phyloP scores from a whole-genome alignment of 2,888 invertebrate genomes.

The Myopa tessellatipennis region DNA sequence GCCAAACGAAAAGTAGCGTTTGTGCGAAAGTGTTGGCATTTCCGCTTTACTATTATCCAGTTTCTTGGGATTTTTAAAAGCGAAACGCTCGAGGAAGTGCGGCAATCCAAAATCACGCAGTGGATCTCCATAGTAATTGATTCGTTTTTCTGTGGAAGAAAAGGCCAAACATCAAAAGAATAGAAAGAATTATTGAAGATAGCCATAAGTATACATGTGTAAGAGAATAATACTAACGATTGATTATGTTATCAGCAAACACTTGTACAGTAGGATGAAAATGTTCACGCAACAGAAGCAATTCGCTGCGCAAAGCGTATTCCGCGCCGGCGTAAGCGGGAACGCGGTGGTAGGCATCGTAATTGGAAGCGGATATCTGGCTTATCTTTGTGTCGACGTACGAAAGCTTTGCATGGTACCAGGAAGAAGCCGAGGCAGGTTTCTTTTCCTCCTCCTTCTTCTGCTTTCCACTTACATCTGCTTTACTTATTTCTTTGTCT shows the following conservation, averaged over 20 bases:
- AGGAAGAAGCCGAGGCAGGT: constrained; percentile 55
- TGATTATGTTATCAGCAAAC: constrained; percentile 83
- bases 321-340: constrained; percentile 86
- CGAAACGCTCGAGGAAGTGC: constrained; percentile 93
- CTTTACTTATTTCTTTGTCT: constrained; percentile 12
- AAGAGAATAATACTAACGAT: constrained; percentile 72
- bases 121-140: constrained; percentile 92
- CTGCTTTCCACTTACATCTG: not conserved
- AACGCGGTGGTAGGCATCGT: constrained; percentile 81
- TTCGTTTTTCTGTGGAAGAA: constrained; percentile 72
- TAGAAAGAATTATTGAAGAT: not conserved
- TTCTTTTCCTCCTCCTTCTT: constrained; percentile 54
- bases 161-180: constrained; percentile 22
- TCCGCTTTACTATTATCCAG: constrained; percentile 67
- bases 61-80: constrained; percentile 92
- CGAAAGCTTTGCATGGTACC: constrained; percentile 61
- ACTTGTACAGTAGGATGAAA: constrained; percentile 93
- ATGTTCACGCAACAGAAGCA: constrained; percentile 78
- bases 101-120: constrained; percentile 91
- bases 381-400: constrained; percentile 51
- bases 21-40: constrained; percentile 64
- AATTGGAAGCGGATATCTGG: constrained; percentile 66
- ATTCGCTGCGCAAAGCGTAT: constrained; percentile 78
- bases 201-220: not conserved
- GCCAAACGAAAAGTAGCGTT: constrained; percentile 79